Evolutionary conservation across 2,888 invertebrate species (phyloP).

Genomic region (Xestia sexstrigata): DNA sequence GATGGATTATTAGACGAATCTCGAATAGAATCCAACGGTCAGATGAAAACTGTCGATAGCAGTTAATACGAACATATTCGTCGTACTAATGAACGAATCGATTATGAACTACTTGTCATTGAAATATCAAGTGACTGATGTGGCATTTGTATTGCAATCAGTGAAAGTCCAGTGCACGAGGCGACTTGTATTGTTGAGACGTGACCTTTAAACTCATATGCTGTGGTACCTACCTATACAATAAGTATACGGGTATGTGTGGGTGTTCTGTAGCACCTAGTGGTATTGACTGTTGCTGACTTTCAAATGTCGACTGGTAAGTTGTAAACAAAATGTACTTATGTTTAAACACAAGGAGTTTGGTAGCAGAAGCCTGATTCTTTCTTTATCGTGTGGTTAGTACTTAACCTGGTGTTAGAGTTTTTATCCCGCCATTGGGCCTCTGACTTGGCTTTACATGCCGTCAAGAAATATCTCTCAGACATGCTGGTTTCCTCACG

Average conservation of each 20-base stretch:
- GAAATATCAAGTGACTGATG: conserved; percentile 33
- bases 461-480: too few species aligned
- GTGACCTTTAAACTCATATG: conserved; percentile 54
- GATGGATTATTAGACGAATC: conserved; percentile 71
- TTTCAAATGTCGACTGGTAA: conserved; percentile 30
- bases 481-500: too few species aligned
- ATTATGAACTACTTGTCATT: conserved; percentile 47
- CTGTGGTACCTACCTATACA: neutral
- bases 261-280: neutral
- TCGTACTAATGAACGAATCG: conserved; percentile 32
- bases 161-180: conserved; percentile 45
- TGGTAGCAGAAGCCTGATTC: neutral
- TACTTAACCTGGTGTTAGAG: too few species aligned
- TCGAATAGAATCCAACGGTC: conserved; percentile 65
- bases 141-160: conserved; percentile 51
- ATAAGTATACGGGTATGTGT: neutral
- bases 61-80: conserved; percentile 49
- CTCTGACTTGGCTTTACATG: too few species aligned
- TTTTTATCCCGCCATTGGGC: too few species aligned
- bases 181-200: conserved; percentile 45
- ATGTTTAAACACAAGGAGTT: conserved; percentile 9
- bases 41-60: conserved; percentile 67
- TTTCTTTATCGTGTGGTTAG: too few species aligned
- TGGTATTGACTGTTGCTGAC: conserved; percentile 3
- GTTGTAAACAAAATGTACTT: neutral